Evolutionary conservation across 2,797 vertebrate genomes (phyloP).

Genomic region (Esox masquinongy): DNA sequence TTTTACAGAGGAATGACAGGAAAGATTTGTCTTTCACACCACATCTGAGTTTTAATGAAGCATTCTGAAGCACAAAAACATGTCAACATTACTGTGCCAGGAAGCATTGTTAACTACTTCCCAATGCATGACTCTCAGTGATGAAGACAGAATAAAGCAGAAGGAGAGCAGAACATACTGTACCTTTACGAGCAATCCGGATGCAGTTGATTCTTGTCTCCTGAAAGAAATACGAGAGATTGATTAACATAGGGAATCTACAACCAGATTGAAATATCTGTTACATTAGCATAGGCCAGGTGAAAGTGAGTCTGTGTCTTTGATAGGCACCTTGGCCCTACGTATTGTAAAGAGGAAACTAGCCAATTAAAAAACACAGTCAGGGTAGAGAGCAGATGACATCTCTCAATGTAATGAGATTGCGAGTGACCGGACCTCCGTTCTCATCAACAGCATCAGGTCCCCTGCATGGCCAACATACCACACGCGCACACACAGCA

Average conservation of each 20-base stretch:
- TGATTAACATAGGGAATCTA: not conserved
- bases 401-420: constrained; percentile 34
- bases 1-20: not conserved
- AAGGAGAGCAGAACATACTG: not conserved
- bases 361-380: constrained; percentile 36
- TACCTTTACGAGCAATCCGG: constrained; percentile 93
- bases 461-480: not conserved
- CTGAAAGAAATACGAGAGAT: constrained; percentile 61
- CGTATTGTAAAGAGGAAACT: not conserved
- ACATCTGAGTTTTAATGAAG: not conserved
- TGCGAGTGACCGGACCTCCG: constrained; percentile 21
- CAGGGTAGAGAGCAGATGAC: constrained; percentile 22
- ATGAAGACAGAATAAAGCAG: not conserved
- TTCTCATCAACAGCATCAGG: constrained; percentile 10
- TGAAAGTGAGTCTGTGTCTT: not conserved
- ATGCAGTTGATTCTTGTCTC: constrained; percentile 93
- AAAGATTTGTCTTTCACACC: not conserved
- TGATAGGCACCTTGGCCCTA: constrained; percentile 42
- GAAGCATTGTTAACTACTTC: constrained; percentile 4
- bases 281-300: not conserved
- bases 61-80: not conserved
- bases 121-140: not conserved
- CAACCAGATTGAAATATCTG: not conserved
- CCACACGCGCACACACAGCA: not conserved
- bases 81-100: not conserved